Evolutionary conservation across 2,888 invertebrate species (phyloP).

Genomic region (Drosophila flavopinicola): DNA sequence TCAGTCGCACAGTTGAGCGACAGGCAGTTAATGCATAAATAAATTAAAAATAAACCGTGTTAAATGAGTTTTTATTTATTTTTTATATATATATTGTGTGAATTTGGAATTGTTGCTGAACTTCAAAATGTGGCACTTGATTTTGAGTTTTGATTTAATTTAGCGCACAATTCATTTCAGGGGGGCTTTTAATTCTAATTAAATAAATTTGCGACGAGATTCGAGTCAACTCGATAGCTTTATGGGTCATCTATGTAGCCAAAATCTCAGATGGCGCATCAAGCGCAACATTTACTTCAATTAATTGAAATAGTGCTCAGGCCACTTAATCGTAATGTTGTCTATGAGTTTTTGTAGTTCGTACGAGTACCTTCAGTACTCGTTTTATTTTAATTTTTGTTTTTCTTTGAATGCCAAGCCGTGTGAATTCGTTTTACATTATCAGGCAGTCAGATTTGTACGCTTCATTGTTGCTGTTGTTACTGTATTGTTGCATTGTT

Average conservation of each 20-base stretch:
- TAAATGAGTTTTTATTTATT: slow-evolving; percentile 46
- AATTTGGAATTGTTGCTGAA: slow-evolving; percentile 37
- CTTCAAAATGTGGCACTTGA: slow-evolving; percentile 43
- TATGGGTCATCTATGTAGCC: slow-evolving; percentile 45
- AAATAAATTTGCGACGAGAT: slow-evolving; percentile 14
- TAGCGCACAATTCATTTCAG: slow-evolving; percentile 23
- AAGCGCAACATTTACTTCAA: slow-evolving; percentile 29
- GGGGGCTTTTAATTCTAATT: slow-evolving; percentile 29
- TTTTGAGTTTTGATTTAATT: slow-evolving; percentile 37
- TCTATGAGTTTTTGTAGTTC: slow-evolving; percentile 15
- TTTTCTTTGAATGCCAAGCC: slow-evolving; percentile 36
- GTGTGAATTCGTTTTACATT: slow-evolving; percentile 60
- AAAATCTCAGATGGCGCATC: slow-evolving; percentile 21
- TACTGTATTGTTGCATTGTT: slow-evolving; percentile 54
- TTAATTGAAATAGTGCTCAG: slow-evolving; percentile 40
- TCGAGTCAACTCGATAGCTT: slow-evolving; percentile 30
- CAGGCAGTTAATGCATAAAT: slow-evolving; percentile 63
- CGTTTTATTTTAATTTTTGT: slow-evolving; percentile 29
- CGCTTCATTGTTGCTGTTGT: slow-evolving; percentile 37
- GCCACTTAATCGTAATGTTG: slow-evolving; percentile 46
- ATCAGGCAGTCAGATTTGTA: slow-evolving; percentile 39
- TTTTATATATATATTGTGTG: slow-evolving; percentile 10
- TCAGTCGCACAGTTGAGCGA: slow-evolving; percentile 45
- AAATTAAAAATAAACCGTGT: slow-evolving; percentile 65
- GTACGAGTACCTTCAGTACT: slow-evolving; percentile 43